Conservation (phyloP, 2,888 invertebrate genomes). For the Dermolepida albohirtum region DNA sequence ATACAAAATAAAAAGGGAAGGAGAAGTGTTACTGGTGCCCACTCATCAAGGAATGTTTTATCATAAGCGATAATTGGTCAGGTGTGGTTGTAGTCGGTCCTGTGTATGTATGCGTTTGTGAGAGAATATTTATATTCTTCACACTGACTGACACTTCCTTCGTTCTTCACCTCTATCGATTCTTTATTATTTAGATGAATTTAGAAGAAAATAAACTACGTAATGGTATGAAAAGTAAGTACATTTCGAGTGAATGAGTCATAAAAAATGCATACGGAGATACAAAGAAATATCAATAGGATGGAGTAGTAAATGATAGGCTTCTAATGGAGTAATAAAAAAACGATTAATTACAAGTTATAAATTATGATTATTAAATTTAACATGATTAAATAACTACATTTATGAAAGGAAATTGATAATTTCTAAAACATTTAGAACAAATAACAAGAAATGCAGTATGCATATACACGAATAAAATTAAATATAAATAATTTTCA, state of each 20-base stretch:
- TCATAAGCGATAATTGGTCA: conserved; percentile 58
- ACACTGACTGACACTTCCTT: conserved; percentile 18
- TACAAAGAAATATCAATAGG: too few species aligned
- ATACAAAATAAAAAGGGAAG: conserved; percentile 47
- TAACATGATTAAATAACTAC: too few species aligned
- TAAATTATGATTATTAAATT: too few species aligned
- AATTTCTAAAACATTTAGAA: too few species aligned
- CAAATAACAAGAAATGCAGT: too few species aligned
- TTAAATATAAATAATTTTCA: too few species aligned
- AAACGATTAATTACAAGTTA: too few species aligned
- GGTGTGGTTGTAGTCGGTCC: conserved; percentile 52
- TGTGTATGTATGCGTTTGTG: conserved; percentile 12
- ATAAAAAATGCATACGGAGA: background rate
- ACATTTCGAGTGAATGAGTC: conserved; percentile 4
- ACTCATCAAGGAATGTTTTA: conserved; percentile 54
- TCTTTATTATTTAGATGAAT: conserved; percentile 19
- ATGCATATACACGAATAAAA: too few species aligned
- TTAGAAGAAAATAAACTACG: conserved; percentile 19
- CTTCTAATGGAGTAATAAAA: too few species aligned
- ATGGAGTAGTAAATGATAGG: too few species aligned
- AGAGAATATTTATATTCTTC: conserved; percentile 36
- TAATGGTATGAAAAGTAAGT: conserved; percentile 5
- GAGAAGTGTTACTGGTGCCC: conserved; percentile 49
- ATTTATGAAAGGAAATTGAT: too few species aligned
- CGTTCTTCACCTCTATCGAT: conserved; percentile 25